Evolutionary conservation across 2,888 invertebrate genomes (phyloP).

Genomic region (Eilema depressum): DNA sequence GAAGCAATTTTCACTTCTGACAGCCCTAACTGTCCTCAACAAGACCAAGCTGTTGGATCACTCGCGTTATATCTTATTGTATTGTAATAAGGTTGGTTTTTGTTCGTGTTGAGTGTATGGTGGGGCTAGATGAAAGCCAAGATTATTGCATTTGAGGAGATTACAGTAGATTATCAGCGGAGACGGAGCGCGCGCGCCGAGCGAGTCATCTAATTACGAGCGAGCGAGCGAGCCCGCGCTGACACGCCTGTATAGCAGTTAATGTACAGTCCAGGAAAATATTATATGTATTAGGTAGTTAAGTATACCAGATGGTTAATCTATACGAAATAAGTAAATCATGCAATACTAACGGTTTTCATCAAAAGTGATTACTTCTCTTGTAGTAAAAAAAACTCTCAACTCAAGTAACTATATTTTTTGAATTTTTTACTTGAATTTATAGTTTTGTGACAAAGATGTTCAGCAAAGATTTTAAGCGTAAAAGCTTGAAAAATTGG

Average conservation of each 20-base stretch:
- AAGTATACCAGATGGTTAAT: not conserved
- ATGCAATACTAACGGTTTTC: no score
- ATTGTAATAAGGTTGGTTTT: slow-evolving; percentile 44
- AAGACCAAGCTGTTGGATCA: slow-evolving; percentile 28
- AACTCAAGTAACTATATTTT: no score
- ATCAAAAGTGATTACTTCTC: no score
- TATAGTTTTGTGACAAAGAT: no score
- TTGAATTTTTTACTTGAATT: no score
- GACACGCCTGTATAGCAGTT: not conserved
- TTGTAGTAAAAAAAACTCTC: no score
- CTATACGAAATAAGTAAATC: no score
- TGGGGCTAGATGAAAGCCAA: slow-evolving; percentile 46
- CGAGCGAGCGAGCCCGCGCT: slow-evolving; percentile 13
- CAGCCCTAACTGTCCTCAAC: slow-evolving; percentile 58
- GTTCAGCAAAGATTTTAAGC: no score
- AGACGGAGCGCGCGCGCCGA: slow-evolving; percentile 31
- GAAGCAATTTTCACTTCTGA: slow-evolving; percentile 66
- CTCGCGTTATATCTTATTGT: slow-evolving; percentile 24
- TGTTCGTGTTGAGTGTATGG: slow-evolving; percentile 5
- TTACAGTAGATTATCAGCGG: slow-evolving; percentile 62
- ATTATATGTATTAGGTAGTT: not conserved
- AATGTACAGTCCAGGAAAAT: not conserved
- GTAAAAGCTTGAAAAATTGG: no score
- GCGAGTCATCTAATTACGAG: slow-evolving; percentile 67
- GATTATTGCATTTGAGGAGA: slow-evolving; percentile 63